Percentiles rank a stretch among this genome's conserved stretches.
phyloP scores from a whole-genome alignment of 2,113 vertebrate species.

The Chrysochloris asiatica region DNA sequence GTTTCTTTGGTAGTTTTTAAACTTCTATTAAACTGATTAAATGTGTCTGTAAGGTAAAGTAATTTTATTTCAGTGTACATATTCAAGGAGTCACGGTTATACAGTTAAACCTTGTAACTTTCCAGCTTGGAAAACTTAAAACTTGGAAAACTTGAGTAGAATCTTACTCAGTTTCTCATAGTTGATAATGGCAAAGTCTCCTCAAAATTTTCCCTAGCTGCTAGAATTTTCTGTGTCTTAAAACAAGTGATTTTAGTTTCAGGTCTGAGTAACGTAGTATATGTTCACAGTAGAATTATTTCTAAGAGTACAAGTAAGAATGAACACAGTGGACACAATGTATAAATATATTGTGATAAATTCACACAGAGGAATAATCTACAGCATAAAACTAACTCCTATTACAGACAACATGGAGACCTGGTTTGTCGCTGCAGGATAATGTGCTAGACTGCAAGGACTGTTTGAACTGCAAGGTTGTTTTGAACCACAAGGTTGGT shows the following conservation, averaged over 20 bases:
- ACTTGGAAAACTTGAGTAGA: not conserved
- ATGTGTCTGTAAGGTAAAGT: not conserved
- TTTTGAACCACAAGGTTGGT: too few species aligned
- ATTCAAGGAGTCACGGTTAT: not conserved
- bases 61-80: not conserved
- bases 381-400: not conserved
- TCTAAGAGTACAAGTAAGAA: not conserved
- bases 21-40: not conserved
- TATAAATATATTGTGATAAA: not conserved
- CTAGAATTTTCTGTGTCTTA: not conserved
- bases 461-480: too few species aligned
- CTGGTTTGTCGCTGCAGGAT: too few species aligned
- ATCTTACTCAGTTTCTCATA: not conserved
- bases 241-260: not conserved
- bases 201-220: not conserved
- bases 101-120: not conserved
- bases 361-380: not conserved
- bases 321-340: not conserved
- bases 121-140: not conserved
- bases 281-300: not conserved
- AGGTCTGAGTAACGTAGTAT: not conserved
- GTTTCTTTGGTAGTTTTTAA: not conserved
- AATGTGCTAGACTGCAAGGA: too few species aligned
- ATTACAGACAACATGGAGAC: fast-evolving
- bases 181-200: not conserved